Evolutionary conservation across 2,888 invertebrate species (phyloP).

Genomic region (Oxytorus armatus): DNA sequence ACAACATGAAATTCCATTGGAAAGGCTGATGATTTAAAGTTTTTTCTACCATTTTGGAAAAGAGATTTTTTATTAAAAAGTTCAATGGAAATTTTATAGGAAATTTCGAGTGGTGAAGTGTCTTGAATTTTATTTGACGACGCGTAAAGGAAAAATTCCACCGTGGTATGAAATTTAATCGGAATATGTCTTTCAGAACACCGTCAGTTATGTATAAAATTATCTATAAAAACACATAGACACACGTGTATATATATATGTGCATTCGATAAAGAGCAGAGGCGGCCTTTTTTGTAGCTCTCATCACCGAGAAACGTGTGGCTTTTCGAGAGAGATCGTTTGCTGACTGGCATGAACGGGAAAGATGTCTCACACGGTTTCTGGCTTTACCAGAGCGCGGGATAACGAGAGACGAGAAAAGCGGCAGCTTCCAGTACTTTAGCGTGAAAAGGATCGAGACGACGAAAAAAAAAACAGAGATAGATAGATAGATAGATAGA

Average conservation of each 20-base stretch:
- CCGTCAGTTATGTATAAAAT: too few species aligned
- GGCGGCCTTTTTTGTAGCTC: constrained; percentile 38
- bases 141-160: too few species aligned
- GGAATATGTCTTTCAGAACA: too few species aligned
- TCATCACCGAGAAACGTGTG: constrained; percentile 53
- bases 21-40: too few species aligned
- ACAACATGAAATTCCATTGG: too few species aligned
- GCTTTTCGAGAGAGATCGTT: constrained; percentile 54
- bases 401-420: constrained; percentile 46
- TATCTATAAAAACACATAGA: too few species aligned
- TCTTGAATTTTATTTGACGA: too few species aligned
- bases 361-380: constrained; percentile 16
- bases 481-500: constrained; percentile 12
- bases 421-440: constrained; percentile 42
- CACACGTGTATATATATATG: background rate
- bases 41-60: too few species aligned
- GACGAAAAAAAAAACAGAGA: constrained; percentile 26
- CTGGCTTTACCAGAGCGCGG: constrained; percentile 3
- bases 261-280: constrained; percentile 11
- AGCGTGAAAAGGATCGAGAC: constrained; percentile 43
- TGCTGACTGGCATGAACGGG: constrained; percentile 50
- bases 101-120: too few species aligned
- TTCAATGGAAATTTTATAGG: too few species aligned
- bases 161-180: too few species aligned
- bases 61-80: too few species aligned